Percentiles rank a stretch among this genome's conserved stretches.
phyloP scores from a whole-genome alignment of 2,113 vertebrate species.

The Heliornis fulica region DNA sequence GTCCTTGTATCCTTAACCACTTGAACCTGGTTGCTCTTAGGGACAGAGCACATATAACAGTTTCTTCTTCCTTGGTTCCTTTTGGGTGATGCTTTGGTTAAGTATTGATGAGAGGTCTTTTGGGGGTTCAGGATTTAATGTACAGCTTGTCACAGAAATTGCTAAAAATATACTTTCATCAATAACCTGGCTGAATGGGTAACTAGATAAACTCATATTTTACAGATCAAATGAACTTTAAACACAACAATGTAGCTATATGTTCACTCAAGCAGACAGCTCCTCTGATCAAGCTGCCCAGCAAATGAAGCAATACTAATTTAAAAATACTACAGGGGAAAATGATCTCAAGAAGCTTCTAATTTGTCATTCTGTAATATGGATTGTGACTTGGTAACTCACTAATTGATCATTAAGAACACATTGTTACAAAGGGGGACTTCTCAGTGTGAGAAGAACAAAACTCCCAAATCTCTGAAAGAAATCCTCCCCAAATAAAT shows the following conservation, averaged over 20 bases:
- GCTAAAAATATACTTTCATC: neutral
- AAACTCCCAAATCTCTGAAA: neutral
- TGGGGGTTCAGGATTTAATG: neutral
- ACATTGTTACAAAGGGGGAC: neutral
- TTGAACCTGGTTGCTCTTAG: neutral
- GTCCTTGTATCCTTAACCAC: neutral
- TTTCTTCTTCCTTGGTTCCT: neutral
- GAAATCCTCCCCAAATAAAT: neutral
- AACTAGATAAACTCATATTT: slow-evolving; percentile 3
- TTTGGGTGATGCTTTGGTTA: neutral
- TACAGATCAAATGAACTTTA: slow-evolving; percentile 25
- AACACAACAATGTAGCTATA: neutral
- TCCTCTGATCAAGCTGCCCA: slow-evolving; percentile 2
- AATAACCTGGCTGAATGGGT: slow-evolving; percentile 15
- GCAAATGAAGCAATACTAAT: slow-evolving; percentile 29
- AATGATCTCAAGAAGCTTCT: neutral
- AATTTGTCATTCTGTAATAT: neutral
- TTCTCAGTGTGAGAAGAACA: neutral
- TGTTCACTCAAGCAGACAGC: neutral
- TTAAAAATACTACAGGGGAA: neutral
- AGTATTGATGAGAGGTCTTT: neutral
- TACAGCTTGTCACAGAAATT: neutral
- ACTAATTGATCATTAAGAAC: slow-evolving; percentile 23
- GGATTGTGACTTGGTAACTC: neutral
- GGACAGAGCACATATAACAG: neutral